Conservation (phyloP, 1,140 invertebrate genomes). For the Zaprionus capensis region DNA sequence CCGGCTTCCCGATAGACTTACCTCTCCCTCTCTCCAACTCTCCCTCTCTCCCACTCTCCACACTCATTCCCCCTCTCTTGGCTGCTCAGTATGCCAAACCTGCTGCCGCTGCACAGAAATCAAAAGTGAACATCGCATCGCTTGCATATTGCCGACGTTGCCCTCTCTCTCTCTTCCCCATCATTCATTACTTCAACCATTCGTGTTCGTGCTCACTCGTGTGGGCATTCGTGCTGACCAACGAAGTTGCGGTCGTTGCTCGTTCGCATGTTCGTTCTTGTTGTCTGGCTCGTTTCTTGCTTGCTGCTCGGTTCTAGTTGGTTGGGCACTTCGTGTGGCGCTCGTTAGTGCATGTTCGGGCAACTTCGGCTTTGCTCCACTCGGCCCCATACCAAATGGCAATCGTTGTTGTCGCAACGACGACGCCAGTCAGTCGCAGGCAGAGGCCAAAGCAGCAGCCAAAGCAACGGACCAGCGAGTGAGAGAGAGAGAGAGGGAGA, state of each 20-base stretch:
- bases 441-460: constrained; percentile 50
- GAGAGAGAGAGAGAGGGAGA: constrained; percentile 14
- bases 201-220: constrained; percentile 9
- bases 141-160: constrained; percentile 55
- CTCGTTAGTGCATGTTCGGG: constrained; percentile 26
- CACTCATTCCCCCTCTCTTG: constrained; percentile 10
- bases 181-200: background rate
- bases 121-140: constrained; percentile 77
- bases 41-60: background rate
- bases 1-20: constrained; percentile 40
- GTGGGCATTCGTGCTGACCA: constrained; percentile 21
- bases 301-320: constrained; percentile 74
- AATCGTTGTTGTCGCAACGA: constrained; percentile 13
- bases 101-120: constrained; percentile 80
- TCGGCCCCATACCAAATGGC: constrained; percentile 49
- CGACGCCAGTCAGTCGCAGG: constrained; percentile 50
- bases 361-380: constrained; percentile 44
- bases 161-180: background rate
- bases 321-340: constrained; percentile 55
- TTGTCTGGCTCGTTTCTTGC: constrained; percentile 63
- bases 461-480: constrained; percentile 43
- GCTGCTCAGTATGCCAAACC: constrained; percentile 56
- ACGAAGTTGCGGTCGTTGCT: constrained; percentile 73
- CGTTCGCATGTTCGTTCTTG: constrained; percentile 50
- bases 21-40: background rate